Percentiles rank a stretch among this genome's conserved stretches.
These are phyloP conservation scores for Heliconius eleuchia DNA, from an alignment of 1,140 invertebrate species.

Conservation along the genomic window DNA sequence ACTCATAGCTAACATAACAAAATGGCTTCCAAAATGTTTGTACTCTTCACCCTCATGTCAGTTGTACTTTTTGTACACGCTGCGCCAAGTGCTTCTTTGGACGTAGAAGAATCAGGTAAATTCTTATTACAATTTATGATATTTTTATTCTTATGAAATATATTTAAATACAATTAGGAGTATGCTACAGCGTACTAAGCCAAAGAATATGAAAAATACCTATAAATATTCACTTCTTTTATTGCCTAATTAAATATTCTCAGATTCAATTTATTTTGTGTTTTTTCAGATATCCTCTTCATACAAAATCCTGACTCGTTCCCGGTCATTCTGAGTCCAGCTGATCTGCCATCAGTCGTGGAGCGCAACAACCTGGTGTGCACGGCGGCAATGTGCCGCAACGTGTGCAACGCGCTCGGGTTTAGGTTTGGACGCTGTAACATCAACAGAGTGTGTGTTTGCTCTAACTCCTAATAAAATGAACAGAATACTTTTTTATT, in stretches of 20 bases:
- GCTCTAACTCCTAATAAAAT: too few species aligned
- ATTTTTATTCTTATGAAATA: too few species aligned
- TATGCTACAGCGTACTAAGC: too few species aligned
- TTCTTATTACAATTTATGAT: neutral
- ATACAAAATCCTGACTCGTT: neutral
- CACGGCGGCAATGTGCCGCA: slow-evolving; percentile 28
- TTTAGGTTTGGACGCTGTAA: slow-evolving; percentile 18
- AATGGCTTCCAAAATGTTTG: neutral
- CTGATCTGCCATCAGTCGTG: neutral
- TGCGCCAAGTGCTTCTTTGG: neutral
- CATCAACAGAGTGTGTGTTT: too few species aligned
- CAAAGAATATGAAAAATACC: too few species aligned
- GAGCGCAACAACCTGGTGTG: slow-evolving; percentile 22
- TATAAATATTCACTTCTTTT: too few species aligned
- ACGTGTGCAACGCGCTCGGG: slow-evolving; percentile 24
- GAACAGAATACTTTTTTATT: too few species aligned
- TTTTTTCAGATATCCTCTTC: neutral
- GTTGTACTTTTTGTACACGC: neutral
- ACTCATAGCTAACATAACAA: neutral
- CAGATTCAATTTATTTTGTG: neutral
- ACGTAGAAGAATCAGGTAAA: neutral
- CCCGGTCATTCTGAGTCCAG: neutral
- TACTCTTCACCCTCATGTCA: neutral
- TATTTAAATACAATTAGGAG: too few species aligned
- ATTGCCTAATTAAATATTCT: too few species aligned